Conservation (phyloP, 2,888 invertebrate genomes). For the Biston betularia region DNA sequence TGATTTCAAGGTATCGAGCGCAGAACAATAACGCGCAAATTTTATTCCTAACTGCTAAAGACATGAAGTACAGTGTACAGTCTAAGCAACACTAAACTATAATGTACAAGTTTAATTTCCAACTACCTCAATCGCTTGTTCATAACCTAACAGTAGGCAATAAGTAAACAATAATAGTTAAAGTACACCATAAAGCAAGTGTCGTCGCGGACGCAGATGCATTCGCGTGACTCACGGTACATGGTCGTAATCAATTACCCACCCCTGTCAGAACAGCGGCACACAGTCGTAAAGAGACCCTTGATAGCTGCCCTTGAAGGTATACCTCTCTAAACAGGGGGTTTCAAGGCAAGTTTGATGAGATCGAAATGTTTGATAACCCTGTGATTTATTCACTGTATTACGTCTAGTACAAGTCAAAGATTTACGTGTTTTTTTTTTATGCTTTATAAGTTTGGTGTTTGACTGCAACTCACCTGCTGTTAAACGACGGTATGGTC, state of each 20-base stretch:
- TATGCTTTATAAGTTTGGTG: not conserved
- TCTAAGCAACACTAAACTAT: not conserved
- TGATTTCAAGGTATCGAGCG: too few species aligned
- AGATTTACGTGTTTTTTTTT: not conserved
- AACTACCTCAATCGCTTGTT: conserved; percentile 19
- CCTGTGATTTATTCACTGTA: conserved; percentile 14
- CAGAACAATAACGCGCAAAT: too few species aligned
- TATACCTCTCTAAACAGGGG: conserved; percentile 19
- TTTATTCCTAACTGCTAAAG: not conserved
- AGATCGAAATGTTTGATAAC: conserved; percentile 16
- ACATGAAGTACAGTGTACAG: not conserved
- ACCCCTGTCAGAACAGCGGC: conserved; percentile 39
- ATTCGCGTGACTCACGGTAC: conserved; percentile 38
- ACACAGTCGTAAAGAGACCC: conserved; percentile 39
- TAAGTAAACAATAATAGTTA: not conserved
- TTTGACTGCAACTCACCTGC: too few species aligned
- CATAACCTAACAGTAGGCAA: conserved; percentile 26
- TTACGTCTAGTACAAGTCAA: not conserved
- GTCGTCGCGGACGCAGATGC: conserved; percentile 31
- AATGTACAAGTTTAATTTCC: not conserved
- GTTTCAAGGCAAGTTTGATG: conserved; percentile 12
- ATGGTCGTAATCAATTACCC: conserved; percentile 38
- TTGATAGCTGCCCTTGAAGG: conserved; percentile 36
- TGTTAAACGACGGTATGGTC: too few species aligned
- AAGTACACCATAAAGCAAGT: conserved; percentile 28